A percentile compares a stretch with the other conserved stretches of the same genome.
These are phyloP conservation scores for Ostrea denselamellosa DNA, from an alignment of 1,140 invertebrate genomes.

Conservation along the genomic window DNA sequence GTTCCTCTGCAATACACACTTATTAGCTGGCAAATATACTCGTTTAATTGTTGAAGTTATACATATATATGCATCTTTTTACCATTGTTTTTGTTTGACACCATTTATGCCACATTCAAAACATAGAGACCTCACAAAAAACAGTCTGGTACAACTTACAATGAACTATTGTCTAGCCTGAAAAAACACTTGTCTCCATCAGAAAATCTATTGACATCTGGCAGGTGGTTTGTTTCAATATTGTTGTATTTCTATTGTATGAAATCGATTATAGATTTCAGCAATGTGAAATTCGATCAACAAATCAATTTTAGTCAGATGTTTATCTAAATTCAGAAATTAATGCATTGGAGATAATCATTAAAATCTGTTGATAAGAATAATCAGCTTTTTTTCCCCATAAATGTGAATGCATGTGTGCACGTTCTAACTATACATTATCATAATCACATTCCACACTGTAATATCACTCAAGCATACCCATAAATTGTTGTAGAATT, in stretches of 20 bases:
- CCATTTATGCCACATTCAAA: no score
- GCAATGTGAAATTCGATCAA: background rate
- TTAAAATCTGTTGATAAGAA: slow-evolving; percentile 3
- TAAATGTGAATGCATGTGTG: background rate
- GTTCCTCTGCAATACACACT: no score
- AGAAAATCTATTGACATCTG: background rate
- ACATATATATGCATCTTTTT: no score
- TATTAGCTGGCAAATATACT: no score
- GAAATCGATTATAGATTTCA: slow-evolving; percentile 27
- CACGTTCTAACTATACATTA: background rate
- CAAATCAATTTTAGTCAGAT: background rate
- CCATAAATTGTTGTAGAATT: background rate
- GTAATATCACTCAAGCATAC: background rate
- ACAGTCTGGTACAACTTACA: background rate
- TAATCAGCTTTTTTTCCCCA: background rate
- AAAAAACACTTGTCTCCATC: background rate
- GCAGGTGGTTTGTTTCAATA: background rate
- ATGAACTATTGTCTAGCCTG: background rate
- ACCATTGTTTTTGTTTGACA: no score
- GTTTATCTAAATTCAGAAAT: slow-evolving; percentile 10
- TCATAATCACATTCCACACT: background rate
- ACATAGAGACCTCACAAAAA: background rate
- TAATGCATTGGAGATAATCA: background rate
- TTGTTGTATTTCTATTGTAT: background rate
- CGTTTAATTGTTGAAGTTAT: no score